Base-by-base conservation (phyloP, 2,797 vertebrate genomes). In the Diceros bicornis region DNA sequence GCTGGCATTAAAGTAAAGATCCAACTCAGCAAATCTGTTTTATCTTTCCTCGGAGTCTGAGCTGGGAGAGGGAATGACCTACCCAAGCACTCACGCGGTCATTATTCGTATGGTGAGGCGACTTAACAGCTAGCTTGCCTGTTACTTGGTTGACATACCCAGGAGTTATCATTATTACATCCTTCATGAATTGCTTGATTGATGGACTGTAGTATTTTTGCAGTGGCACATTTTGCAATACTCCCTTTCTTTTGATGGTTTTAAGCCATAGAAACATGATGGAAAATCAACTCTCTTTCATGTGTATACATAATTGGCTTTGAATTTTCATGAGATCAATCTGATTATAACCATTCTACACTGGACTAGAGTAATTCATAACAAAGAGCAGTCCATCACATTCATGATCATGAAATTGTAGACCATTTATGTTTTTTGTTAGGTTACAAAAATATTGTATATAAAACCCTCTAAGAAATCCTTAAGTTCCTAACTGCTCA, bases 201-300 rank as follows among this genome's bases (percentile, higher is more conserved):
- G 97, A 97, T 96, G 94, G 97, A 96, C 93, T 83, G 75, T 52
- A 97, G 94, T 98, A 97, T 98, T 98, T 98, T 98, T 97, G 91
- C 97, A 97, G 71, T 68, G 90, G 72, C 96, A 77, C 62, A 89
- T 97, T 98, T 98, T 97, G 93, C 91, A 98, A 97, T 44, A 20
- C 27, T 97, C 86, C 18, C 61, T 96, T 96, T 96, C 74, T 96
- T 87, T 96, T 97, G 92, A 91, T 94, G 95, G 94, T 95, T 98
- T 98, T 97, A 98, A 98, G 96, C 93, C 4, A 0, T 92, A 92
- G 78, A 85, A 91, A 61, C 81, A 96, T 92, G 21, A 91, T 77
- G 89, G 94, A 98, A 98, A 98, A 98, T 98, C 93, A 98, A 78
- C 57, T 98, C 32, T 95, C 90, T 97, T 86, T 94, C 96, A 18